phyloP scores from a whole-genome alignment of 1,140 invertebrate genomes.

The Drosophila yakuba region DNA sequence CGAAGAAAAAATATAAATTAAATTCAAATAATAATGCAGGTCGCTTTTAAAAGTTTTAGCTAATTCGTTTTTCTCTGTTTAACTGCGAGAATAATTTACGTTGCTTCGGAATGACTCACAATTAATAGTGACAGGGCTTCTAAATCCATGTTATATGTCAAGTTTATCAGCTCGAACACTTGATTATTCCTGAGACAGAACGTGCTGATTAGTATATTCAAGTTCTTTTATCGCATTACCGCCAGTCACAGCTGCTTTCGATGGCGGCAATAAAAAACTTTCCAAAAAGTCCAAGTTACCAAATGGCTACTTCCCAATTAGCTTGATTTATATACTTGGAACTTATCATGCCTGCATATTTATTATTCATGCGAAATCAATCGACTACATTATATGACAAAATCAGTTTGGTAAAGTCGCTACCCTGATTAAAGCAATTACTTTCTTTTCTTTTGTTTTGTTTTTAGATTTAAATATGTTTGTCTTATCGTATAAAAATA shows the following conservation, averaged over 20 bases:
- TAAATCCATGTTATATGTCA: constrained; percentile 10
- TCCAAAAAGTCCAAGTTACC: constrained; percentile 27
- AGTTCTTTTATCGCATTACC: constrained; percentile 35
- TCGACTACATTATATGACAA: not conserved
- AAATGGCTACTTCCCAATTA: constrained; percentile 36
- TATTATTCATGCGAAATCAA: constrained; percentile 28
- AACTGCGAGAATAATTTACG: not conserved
- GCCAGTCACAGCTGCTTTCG: constrained; percentile 26
- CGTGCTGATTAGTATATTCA: not conserved
- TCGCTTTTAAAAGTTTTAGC: too few relatives aligned
- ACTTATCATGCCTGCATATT: constrained; percentile 27
- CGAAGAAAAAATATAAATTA: constrained; percentile 36
- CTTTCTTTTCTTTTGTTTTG: not conserved
- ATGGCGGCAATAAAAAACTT: constrained; percentile 28
- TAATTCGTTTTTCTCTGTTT: too few relatives aligned
- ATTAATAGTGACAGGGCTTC: not conserved
- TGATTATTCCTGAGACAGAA: constrained; percentile 23
- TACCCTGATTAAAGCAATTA: not conserved
- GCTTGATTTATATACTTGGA: constrained; percentile 15
- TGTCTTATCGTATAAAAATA: not conserved
- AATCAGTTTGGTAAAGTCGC: not conserved
- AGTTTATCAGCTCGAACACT: constrained; percentile 18
- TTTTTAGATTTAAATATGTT: not conserved
- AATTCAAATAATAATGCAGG: constrained; percentile 16
- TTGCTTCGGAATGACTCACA: constrained; percentile 11